A percentile compares a stretch with the other conserved stretches of the same genome.
These are phyloP conservation scores for Lithophane leautieri DNA, from an alignment of 2,888 invertebrate genomes.

Conservation along the genomic window DNA sequence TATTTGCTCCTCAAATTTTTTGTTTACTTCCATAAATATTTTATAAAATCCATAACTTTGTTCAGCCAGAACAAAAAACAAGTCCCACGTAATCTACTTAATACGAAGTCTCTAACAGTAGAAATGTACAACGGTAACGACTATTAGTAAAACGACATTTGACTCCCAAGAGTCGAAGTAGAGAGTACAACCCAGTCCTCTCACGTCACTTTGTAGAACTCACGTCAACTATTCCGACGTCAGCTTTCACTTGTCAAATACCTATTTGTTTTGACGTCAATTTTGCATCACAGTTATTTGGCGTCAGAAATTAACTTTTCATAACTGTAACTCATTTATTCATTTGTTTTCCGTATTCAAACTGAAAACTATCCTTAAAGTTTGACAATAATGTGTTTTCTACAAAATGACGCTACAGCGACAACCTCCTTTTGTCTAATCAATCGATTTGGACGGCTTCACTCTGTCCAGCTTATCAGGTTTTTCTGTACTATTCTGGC, in stretches of 20 bases:
- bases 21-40: background rate
- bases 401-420: conserved; percentile 51
- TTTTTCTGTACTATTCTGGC: conserved; percentile 85
- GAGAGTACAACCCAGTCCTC: conserved; percentile 52
- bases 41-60: conserved; percentile 46
- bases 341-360: conserved; percentile 6
- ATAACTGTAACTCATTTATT: background rate
- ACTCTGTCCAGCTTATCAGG: conserved; percentile 81
- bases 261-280: background rate
- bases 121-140: conserved; percentile 77
- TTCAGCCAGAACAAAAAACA: conserved; percentile 65
- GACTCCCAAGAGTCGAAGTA: conserved; percentile 61
- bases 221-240: conserved; percentile 12
- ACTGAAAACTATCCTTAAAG: background rate
- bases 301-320: background rate
- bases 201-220: conserved; percentile 54
- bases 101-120: conserved; percentile 79
- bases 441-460: conserved; percentile 89
- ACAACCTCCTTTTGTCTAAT: conserved; percentile 71
- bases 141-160: conserved; percentile 68
- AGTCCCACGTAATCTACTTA: conserved; percentile 74
- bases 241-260: conserved; percentile 8
- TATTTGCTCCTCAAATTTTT: background rate
- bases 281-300: background rate
- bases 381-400: background rate